phyloP scores from a whole-genome alignment of 2,888 invertebrate genomes.

The Nephrocerus scutellatus region DNA sequence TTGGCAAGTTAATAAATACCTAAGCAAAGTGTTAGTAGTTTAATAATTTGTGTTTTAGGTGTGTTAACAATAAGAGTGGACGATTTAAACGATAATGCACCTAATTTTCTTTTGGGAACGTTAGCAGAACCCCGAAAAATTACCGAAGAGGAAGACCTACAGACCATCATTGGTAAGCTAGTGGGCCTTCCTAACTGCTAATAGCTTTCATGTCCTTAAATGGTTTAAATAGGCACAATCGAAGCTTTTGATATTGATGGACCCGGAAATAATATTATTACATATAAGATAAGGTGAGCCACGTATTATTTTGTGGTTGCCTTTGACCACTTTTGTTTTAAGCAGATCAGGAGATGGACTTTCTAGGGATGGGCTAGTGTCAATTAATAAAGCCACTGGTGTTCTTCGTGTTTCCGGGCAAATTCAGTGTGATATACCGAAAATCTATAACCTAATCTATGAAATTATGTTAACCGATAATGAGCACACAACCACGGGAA shows the following conservation, averaged over 20 bases:
- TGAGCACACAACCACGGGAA: constrained; percentile 35
- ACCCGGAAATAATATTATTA: constrained; percentile 53
- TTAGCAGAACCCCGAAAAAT: constrained; percentile 48
- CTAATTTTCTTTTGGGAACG: constrained; percentile 51
- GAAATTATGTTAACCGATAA: constrained; percentile 52
- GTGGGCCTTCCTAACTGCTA: constrained; percentile 24
- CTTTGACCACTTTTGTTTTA: neutral
- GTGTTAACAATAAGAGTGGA: constrained; percentile 54
- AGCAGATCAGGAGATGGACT: constrained; percentile 17
- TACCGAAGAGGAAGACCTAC: constrained; percentile 50
- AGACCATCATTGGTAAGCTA: constrained; percentile 50
- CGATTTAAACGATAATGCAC: constrained; percentile 60
- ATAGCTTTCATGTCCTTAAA: neutral
- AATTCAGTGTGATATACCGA: constrained; percentile 55
- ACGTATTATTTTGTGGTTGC: constrained; percentile 2
- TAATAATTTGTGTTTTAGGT: too few relatives aligned
- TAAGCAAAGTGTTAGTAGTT: neutral
- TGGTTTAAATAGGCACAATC: constrained; percentile 41
- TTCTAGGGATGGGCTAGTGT: constrained; percentile 49
- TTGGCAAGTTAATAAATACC: constrained; percentile 43
- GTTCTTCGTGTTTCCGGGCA: constrained; percentile 50
- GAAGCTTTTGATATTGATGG: constrained; percentile 58
- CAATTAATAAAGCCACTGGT: constrained; percentile 51
- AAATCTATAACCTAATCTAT: constrained; percentile 50
- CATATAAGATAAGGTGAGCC: constrained; percentile 53